A percentile compares a stretch with the other conserved stretches of the same genome.
These are phyloP conservation scores for Acipenser transmontanus DNA, from an alignment of 2,797 vertebrate species.

Conservation along the genomic window DNA sequence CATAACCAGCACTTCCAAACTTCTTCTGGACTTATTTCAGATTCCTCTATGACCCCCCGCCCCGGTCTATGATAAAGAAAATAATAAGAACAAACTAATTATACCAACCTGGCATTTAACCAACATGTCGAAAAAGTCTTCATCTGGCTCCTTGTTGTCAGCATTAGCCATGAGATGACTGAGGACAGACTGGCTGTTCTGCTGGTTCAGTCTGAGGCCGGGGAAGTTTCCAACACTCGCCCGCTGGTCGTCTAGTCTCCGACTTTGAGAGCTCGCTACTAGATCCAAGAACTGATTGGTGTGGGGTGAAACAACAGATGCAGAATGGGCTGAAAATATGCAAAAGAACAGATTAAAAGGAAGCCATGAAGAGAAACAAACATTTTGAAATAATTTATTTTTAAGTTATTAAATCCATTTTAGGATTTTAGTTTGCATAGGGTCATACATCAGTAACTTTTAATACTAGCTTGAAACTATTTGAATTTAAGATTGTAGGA, in stretches of 20 bases:
- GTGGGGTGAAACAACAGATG: slow-evolving; percentile 60
- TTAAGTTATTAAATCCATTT: not conserved
- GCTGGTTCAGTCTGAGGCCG: slow-evolving; percentile 70
- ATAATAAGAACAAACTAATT: not conserved
- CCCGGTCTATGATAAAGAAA: no score
- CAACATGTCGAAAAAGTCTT: slow-evolving; percentile 90
- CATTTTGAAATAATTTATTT: not conserved
- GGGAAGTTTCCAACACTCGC: slow-evolving; percentile 74
- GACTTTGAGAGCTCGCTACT: slow-evolving; percentile 83
- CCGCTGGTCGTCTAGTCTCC: slow-evolving; percentile 84
- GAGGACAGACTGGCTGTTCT: slow-evolving; percentile 53
- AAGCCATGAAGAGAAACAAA: not conserved
- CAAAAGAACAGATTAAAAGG: not conserved
- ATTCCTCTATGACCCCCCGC: no score
- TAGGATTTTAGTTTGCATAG: not conserved
- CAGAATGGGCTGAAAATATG: slow-evolving; percentile 54
- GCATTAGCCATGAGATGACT: slow-evolving; percentile 56
- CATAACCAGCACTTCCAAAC: not conserved
- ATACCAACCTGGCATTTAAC: slow-evolving; percentile 85
- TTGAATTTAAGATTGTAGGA: no score
- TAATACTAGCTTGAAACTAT: no score
- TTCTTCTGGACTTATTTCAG: no score
- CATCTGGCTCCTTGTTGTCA: slow-evolving; percentile 67
- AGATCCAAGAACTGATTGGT: slow-evolving; percentile 88
- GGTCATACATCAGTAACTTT: no score